Conservation (phyloP, 2,113 vertebrate species). For the Tychaedon coryphoeus region DNA sequence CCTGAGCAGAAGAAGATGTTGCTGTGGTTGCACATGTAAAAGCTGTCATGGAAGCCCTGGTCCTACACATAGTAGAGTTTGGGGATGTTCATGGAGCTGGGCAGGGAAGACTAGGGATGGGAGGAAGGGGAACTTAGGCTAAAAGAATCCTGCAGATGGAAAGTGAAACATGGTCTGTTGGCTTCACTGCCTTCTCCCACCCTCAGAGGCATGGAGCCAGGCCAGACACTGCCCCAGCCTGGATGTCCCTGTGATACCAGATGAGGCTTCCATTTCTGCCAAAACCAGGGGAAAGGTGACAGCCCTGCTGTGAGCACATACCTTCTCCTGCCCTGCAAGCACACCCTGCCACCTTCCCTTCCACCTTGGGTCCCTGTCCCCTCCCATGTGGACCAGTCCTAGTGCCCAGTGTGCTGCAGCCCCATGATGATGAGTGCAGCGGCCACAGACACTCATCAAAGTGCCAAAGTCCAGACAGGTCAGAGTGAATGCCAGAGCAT, state of each 20-base stretch:
- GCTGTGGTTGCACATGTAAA: background rate
- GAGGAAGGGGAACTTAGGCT: background rate
- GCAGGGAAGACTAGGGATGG: accelerated
- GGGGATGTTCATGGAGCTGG: background rate
- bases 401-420: background rate
- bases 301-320: background rate
- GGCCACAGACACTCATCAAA: background rate
- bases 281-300: background rate
- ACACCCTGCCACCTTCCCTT: background rate
- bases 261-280: background rate
- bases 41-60: background rate
- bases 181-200: background rate
- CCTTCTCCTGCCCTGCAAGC: background rate
- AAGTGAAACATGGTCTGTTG: background rate
- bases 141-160: background rate
- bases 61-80: background rate
- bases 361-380: accelerated
- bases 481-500: background rate
- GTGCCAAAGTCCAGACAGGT: background rate
- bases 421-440: accelerated
- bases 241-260: background rate
- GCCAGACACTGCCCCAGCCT: background rate
- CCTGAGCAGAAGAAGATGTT: background rate
- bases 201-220: background rate
- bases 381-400: background rate